A percentile compares a stretch with the other conserved stretches of the same genome.
Conservation (phyloP, 2,797 vertebrate species). For the Poeciliopsis turneri region DNA sequence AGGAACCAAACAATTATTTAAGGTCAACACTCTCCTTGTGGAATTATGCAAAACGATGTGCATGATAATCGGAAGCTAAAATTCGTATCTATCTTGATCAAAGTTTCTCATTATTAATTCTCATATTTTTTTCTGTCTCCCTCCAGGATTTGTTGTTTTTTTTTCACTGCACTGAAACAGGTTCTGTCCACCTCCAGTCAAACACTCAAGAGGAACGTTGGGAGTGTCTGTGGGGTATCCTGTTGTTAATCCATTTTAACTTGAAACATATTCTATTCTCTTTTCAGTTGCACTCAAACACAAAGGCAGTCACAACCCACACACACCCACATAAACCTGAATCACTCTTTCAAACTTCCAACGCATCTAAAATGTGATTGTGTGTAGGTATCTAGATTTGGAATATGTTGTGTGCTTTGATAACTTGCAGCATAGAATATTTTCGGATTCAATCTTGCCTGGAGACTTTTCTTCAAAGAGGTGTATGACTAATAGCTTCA, state of each 20-base stretch:
- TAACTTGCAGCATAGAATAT: constrained; percentile 28
- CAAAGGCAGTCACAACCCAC: constrained; percentile 22
- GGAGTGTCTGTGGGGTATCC: constrained; percentile 70
- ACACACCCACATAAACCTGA: constrained; percentile 9
- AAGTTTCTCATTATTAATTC: constrained; percentile 18
- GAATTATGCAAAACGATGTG: background rate
- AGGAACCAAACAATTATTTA: background rate
- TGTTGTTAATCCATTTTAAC: constrained; percentile 75
- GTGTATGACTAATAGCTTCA: constrained; percentile 44
- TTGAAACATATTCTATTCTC: constrained; percentile 68
- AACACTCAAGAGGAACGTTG: constrained; percentile 49
- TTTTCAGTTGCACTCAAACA: constrained; percentile 38
- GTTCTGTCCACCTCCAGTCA: constrained; percentile 60
- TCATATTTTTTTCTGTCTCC: constrained; percentile 19
- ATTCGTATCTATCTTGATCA: constrained; percentile 4
- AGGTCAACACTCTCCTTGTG: background rate
- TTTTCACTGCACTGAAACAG: constrained; percentile 24
- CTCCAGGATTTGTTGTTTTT: constrained; percentile 22
- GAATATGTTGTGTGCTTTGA: constrained; percentile 12
- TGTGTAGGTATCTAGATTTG: constrained; percentile 17
- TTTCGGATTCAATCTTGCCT: constrained; percentile 10
- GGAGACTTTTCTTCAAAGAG: background rate
- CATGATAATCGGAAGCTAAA: background rate
- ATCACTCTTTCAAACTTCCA: constrained; percentile 38
- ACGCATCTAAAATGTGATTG: constrained; percentile 32